Conservation (phyloP, 1,140 invertebrate species). For the Whitmania pigra region DNA sequence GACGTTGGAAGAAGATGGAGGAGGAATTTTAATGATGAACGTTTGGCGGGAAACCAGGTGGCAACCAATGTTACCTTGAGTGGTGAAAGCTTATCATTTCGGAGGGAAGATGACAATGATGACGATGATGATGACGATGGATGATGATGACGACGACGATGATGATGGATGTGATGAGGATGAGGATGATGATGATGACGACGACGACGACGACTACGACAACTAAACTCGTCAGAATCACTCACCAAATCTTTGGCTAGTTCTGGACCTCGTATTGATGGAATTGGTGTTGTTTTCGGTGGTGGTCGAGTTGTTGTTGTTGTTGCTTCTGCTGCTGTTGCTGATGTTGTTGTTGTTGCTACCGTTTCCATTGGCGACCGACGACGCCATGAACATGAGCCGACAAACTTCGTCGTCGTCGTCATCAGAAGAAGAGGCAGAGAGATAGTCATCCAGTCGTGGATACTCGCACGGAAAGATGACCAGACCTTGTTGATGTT, state of each 20-base stretch:
- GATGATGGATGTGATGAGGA: not conserved
- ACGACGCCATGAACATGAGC: constrained; percentile 6
- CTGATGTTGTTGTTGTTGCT: not conserved
- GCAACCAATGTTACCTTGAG: no score
- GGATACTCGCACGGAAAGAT: not conserved
- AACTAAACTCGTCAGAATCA: not conserved
- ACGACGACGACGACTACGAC: not conserved
- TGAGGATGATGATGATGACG: not conserved
- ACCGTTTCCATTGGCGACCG: not conserved
- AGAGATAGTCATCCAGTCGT: not conserved
- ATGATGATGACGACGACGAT: not conserved
- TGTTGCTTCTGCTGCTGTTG: not conserved
- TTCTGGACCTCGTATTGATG: not conserved
- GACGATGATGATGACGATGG: not conserved
- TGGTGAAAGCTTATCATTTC: no score
- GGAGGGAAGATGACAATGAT: not conserved
- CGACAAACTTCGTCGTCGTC: constrained; percentile 10
- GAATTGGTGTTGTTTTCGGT: not conserved
- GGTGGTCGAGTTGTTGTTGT: constrained; percentile 5
- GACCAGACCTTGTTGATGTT: not conserved
- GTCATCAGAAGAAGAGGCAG: constrained; percentile 5
- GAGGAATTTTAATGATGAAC: not conserved
- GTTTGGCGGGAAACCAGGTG: no score
- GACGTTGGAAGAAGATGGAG: not conserved
- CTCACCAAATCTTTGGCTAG: not conserved